Evolutionary conservation across 2,888 invertebrate genomes (phyloP).

Genomic region (Tachina fera): DNA sequence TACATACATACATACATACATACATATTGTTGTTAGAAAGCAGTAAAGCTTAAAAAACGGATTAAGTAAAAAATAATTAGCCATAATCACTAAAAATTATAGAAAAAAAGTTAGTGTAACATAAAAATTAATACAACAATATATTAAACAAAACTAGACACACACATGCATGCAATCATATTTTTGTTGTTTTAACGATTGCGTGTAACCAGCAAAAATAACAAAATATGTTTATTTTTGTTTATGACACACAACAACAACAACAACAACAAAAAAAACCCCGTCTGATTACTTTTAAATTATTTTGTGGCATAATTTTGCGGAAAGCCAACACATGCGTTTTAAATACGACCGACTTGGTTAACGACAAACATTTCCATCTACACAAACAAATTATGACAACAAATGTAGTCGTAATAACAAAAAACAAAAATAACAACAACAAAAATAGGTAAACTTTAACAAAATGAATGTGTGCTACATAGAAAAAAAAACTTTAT

Average conservation of each 20-base stretch:
- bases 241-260: slow-evolving; percentile 21
- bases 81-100: slow-evolving; percentile 1
- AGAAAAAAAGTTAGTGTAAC: neutral
- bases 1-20: no score
- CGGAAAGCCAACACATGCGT: slow-evolving; percentile 74
- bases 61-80: neutral
- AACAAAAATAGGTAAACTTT: slow-evolving; percentile 37
- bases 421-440: neutral
- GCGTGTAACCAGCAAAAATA: slow-evolving; percentile 9
- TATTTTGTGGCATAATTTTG: slow-evolving; percentile 82
- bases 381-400: slow-evolving; percentile 18
- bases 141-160: neutral
- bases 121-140: slow-evolving; percentile 4
- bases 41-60: no score
- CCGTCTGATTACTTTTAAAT: slow-evolving; percentile 81
- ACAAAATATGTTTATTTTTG: slow-evolving; percentile 26
- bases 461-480: slow-evolving; percentile 5
- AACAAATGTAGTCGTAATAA: slow-evolving; percentile 42
- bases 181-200: slow-evolving; percentile 34
- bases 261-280: slow-evolving; percentile 16
- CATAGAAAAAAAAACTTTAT: slow-evolving; percentile 66
- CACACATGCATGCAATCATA: neutral
- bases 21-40: no score
- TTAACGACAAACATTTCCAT: slow-evolving; percentile 50
- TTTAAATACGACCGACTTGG: slow-evolving; percentile 72